These are phyloP conservation scores for Thelaira solivaga DNA, from an alignment of 2,888 invertebrate genomes.

Conservation along the genomic window DNA sequence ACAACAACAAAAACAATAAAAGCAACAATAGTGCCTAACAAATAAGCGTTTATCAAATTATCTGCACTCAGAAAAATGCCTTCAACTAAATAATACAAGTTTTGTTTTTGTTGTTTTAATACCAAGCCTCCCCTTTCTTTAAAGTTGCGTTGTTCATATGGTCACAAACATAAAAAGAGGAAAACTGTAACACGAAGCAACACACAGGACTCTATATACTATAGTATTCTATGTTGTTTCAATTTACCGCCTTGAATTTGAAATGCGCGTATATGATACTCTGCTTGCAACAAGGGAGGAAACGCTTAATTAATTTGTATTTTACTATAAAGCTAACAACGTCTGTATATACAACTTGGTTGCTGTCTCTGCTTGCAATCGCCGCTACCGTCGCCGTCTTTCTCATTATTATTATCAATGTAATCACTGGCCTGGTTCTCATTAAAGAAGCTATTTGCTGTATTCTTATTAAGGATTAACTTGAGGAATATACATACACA, in stretches of 20 bases:
- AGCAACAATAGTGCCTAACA: conserved; percentile 18
- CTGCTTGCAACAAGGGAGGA: conserved; percentile 54
- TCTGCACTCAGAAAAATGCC: conserved; percentile 16
- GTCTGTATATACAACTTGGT: neutral
- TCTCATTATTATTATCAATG: neutral
- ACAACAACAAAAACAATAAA: neutral
- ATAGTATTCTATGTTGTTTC: conserved; percentile 6
- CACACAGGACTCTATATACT: conserved; percentile 9
- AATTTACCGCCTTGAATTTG: conserved; percentile 44
- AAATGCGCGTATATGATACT: conserved; percentile 32
- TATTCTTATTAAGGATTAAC: conserved; percentile 3
- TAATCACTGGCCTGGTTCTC: conserved; percentile 26
- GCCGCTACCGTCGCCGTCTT: neutral
- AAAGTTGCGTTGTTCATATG: conserved; percentile 5
- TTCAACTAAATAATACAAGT: conserved; percentile 6
- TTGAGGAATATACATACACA: conserved; percentile 41
- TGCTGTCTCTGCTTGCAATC: neutral
- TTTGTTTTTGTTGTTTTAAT: conserved; percentile 7
- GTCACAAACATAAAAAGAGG: neutral
- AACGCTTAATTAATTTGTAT: conserved; percentile 49
- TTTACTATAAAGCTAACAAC: conserved; percentile 20
- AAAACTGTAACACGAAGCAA: neutral
- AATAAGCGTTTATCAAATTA: conserved; percentile 31
- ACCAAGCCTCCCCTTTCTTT: conserved; percentile 10
- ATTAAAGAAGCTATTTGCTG: neutral